A percentile compares a stretch with the other conserved stretches of the same genome.
These are phyloP conservation scores for Biston betularia DNA, from an alignment of 2,888 invertebrate genomes.

Conservation along the genomic window DNA sequence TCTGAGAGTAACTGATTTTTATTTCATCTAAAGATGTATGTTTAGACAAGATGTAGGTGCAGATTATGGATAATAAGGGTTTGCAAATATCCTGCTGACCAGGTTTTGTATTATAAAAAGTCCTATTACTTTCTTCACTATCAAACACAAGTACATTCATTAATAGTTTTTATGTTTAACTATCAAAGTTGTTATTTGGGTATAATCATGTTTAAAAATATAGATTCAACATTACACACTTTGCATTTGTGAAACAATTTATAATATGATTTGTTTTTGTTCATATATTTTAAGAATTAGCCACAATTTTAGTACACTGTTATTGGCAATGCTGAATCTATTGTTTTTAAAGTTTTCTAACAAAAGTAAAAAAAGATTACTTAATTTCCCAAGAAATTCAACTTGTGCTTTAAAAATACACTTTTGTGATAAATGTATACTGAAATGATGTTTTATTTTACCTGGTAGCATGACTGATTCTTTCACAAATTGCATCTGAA, in stretches of 20 bases:
- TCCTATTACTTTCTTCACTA: background rate
- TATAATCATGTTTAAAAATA: no score
- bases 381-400: slow-evolving; percentile 14
- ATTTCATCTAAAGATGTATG: slow-evolving; percentile 3
- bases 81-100: background rate
- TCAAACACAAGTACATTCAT: background rate
- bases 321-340: background rate
- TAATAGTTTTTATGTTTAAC: background rate
- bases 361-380: slow-evolving; percentile 7
- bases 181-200: slow-evolving; percentile 1
- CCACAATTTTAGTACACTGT: no score
- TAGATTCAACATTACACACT: no score
- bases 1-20: background rate
- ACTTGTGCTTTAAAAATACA: slow-evolving; percentile 26
- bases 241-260: no score
- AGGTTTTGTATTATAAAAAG: background rate
- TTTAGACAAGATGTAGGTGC: background rate
- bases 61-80: background rate
- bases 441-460: slow-evolving; percentile 46
- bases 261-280: no score
- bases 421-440: slow-evolving; percentile 32
- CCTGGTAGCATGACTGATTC: slow-evolving; percentile 81
- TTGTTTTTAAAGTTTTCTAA: background rate
- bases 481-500: slow-evolving; percentile 84
- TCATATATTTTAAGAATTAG: no score